phyloP scores from a whole-genome alignment of 2,888 invertebrate genomes.

The Tromatobia lineatoria region DNA sequence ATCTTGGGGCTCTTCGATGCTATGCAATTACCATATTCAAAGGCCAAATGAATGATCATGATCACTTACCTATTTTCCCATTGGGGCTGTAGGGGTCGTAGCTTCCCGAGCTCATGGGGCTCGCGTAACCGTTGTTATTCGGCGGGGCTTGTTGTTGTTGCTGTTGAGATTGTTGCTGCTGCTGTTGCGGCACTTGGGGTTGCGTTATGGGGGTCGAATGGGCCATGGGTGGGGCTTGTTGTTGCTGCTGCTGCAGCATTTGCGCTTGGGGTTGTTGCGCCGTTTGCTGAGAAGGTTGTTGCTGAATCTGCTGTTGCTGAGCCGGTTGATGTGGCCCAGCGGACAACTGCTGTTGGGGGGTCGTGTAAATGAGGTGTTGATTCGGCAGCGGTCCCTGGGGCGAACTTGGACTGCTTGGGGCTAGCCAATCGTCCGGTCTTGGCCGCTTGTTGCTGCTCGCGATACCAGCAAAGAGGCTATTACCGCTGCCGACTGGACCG shows the following conservation, averaged over 20 bases:
- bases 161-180: slow-evolving; percentile 80
- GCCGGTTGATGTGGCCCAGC: slow-evolving; percentile 69
- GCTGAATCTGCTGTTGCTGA: slow-evolving; percentile 68
- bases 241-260: slow-evolving; percentile 79
- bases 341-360: slow-evolving; percentile 80
- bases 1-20: background rate
- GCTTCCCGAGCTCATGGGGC: slow-evolving; percentile 94
- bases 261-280: slow-evolving; percentile 73
- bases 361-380: slow-evolving; percentile 87
- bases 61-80: slow-evolving; percentile 93
- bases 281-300: slow-evolving; percentile 70
- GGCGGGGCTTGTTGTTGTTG: slow-evolving; percentile 85
- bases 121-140: slow-evolving; percentile 92
- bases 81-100: slow-evolving; percentile 96
- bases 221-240: slow-evolving; percentile 76
- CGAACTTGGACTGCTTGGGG: slow-evolving; percentile 87
- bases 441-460: slow-evolving; percentile 86
- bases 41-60: background rate
- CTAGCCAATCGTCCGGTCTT: slow-evolving; percentile 89
- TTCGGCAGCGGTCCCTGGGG: slow-evolving; percentile 86
- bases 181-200: slow-evolving; percentile 84
- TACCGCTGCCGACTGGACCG: slow-evolving; percentile 77
- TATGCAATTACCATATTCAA: slow-evolving; percentile 2
- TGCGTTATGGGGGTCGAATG: slow-evolving; percentile 76
- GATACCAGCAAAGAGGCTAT: slow-evolving; percentile 84